Conservation (phyloP, 2,888 invertebrate genomes). For the Endomychus coccineus region DNA sequence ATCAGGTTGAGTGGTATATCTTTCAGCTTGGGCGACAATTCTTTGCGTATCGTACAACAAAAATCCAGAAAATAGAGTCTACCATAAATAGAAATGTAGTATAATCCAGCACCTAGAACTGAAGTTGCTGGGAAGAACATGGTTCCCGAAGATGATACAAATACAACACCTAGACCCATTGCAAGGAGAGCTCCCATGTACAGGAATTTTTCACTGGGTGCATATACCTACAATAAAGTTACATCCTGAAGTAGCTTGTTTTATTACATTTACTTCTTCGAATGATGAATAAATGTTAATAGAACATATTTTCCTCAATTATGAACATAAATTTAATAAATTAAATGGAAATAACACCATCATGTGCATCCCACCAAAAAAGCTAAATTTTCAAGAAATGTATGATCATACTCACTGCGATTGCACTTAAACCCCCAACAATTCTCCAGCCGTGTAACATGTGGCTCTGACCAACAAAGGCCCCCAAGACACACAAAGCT, state of each 20-base stretch:
- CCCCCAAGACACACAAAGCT: slow-evolving; percentile 87
- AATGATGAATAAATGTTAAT: too few species aligned
- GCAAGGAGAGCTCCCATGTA: slow-evolving; percentile 93
- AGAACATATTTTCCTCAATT: too few species aligned
- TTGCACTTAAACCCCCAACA: slow-evolving; percentile 86
- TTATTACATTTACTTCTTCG: too few species aligned
- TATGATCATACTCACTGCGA: slow-evolving; percentile 54
- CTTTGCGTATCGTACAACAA: slow-evolving; percentile 93
- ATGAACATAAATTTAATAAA: too few species aligned
- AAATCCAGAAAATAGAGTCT: slow-evolving; percentile 93
- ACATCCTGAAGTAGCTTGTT: too few species aligned
- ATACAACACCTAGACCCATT: slow-evolving; percentile 92
- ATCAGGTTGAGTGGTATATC: slow-evolving; percentile 54
- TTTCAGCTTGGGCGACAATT: slow-evolving; percentile 81
- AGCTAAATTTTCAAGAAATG: not conserved
- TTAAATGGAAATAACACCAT: too few species aligned
- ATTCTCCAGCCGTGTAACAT: slow-evolving; percentile 92
- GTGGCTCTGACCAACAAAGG: slow-evolving; percentile 84
- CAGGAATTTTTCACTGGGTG: slow-evolving; percentile 94
- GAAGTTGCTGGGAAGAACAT: slow-evolving; percentile 89
- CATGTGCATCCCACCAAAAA: too few species aligned
- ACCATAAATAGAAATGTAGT: slow-evolving; percentile 89
- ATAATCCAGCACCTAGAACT: slow-evolving; percentile 83
- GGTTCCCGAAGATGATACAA: slow-evolving; percentile 84
- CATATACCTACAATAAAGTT: slow-evolving; percentile 58